Conservation (phyloP, 2,113 vertebrate genomes). For the Colius striatus region DNA sequence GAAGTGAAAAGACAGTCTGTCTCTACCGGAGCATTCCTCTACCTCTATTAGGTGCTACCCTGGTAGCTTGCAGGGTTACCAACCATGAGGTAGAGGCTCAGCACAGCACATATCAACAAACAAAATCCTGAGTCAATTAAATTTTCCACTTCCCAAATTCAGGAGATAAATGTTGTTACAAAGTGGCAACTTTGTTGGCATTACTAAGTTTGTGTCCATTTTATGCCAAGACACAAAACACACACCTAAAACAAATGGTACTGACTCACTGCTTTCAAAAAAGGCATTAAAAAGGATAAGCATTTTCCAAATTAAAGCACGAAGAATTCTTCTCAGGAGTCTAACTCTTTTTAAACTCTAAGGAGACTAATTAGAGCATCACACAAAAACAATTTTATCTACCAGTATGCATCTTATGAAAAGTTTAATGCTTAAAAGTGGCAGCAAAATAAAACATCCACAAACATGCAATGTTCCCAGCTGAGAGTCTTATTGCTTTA, state of each 20-base stretch:
- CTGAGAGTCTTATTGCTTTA: background rate
- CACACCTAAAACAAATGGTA: background rate
- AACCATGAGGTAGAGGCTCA: background rate
- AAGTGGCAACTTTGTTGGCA: background rate
- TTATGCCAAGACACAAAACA: background rate
- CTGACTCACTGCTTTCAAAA: background rate
- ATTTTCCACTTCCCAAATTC: background rate
- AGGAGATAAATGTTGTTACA: background rate
- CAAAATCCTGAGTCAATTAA: background rate
- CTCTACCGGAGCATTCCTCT: background rate
- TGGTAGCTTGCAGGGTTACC: background rate
- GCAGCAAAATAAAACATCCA: constrained; percentile 1
- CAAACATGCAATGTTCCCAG: background rate
- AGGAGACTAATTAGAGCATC: background rate
- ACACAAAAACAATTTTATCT: background rate
- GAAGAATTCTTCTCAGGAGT: background rate
- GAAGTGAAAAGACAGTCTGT: background rate
- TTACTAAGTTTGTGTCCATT: background rate
- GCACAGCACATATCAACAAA: background rate
- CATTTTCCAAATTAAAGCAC: background rate
- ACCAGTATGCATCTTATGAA: background rate
- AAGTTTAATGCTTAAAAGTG: background rate
- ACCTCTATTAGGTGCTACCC: background rate
- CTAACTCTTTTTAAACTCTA: background rate
- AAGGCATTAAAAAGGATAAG: background rate